Evolutionary conservation across 2,888 invertebrate species (phyloP), one percentile per base, ranked within the genome.

Genomic region (Rotaria socialis): DNA sequence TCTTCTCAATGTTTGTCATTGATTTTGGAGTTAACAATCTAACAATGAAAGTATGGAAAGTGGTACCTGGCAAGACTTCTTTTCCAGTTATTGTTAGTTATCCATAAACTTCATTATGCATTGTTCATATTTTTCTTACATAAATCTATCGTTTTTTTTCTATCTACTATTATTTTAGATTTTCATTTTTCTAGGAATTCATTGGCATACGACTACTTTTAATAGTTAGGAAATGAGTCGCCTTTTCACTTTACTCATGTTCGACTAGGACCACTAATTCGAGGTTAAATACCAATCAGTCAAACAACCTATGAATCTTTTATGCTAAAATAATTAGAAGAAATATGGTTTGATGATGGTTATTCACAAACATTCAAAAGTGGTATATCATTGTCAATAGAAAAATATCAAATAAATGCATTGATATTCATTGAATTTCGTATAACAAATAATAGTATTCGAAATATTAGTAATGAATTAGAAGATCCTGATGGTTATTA

Each of bases 41-140:
- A n/a, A 80, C 80, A 24, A 80, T 80, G 80, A 80, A 80, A 47
- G 14, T 80, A n/a, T 80, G 80, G 80, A 80, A 80, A 10, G 80
- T 80, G 22, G 80, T 80, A 6, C n/a, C 80, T 80, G 80, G 80
- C 47, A 43, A 80, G 10, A 80, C 80, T 8, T 47, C 1, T 43
- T 80, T 80, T 47, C 80, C 80, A n/a, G 80, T 80, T 22, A 19
- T 80, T 80, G 80, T 80, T 80, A 47, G 80, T 47, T 80, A 47
- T 80, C 47, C 47, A 14, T 80, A 80, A 67, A 67, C 14, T 67
- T 67, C 8, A 27, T 67, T 27, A 2, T n/a, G 1, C 11, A 35
- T 27, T 67, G 27, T 67, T 7, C 11, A 27, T 35, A 8, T 52
- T 52, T 52, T 52, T 16, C 16, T 52, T 52, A 35, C 35, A 2